phyloP scores from a whole-genome alignment of 2,113 vertebrate species.

The Struthio camelus region DNA sequence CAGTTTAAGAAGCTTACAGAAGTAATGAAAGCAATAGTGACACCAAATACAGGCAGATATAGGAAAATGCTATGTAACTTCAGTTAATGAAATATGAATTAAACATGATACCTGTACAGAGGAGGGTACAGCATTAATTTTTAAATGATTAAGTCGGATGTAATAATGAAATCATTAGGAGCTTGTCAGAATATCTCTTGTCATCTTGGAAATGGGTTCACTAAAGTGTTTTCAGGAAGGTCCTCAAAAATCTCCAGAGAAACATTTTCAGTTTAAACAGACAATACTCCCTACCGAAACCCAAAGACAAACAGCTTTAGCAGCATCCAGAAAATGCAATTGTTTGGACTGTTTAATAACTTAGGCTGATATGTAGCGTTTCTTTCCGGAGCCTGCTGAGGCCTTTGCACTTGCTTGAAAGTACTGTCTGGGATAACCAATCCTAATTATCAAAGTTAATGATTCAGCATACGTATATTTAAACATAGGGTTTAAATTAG shows the following conservation, averaged over 20 bases:
- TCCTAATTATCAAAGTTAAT: background rate
- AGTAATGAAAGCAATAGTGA: background rate
- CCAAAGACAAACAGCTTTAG: background rate
- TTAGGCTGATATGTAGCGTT: background rate
- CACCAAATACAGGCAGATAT: background rate
- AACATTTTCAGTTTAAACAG: background rate
- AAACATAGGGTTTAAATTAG: background rate
- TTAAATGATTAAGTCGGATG: background rate
- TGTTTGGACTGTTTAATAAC: background rate
- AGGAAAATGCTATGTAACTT: background rate
- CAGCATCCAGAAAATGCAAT: background rate
- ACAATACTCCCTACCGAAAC: background rate
- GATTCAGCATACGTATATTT: background rate
- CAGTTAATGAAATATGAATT: background rate
- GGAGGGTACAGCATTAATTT: background rate
- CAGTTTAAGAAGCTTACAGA: background rate
- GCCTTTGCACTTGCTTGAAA: background rate
- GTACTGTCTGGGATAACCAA: background rate
- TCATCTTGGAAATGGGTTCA: background rate
- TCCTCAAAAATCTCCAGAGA: background rate
- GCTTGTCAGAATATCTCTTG: background rate
- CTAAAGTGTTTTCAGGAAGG: background rate
- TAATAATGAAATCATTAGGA: background rate
- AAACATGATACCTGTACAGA: background rate
- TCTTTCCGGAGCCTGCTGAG: background rate